These are phyloP conservation scores for Trypoxylus dichotomus DNA, from an alignment of 1,140 invertebrate genomes.

Conservation along the genomic window DNA sequence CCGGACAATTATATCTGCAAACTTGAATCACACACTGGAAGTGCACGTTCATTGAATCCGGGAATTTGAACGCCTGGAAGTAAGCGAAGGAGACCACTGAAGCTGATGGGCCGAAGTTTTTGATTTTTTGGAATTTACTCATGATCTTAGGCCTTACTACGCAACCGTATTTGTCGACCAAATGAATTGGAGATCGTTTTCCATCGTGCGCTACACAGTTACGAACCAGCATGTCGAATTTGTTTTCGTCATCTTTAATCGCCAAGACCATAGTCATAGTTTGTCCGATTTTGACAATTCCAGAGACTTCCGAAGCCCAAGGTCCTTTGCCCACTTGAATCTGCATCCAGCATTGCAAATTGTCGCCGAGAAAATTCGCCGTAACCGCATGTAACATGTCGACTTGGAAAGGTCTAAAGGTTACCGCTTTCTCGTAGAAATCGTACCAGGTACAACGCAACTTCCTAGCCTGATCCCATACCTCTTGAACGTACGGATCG, in stretches of 20 bases:
- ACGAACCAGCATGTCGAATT: constrained; percentile 92
- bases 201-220: constrained; percentile 95
- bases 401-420: constrained; percentile 91
- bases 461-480: constrained; percentile 83
- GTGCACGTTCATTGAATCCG: constrained; percentile 95
- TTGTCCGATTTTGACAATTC: constrained; percentile 93
- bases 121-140: constrained; percentile 94
- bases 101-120: constrained; percentile 91
- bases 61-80: constrained; percentile 97
- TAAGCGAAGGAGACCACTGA: constrained; percentile 93
- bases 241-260: constrained; percentile 94
- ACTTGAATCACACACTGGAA: constrained; percentile 97
- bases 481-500: constrained; percentile 92
- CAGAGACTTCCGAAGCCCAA: constrained; percentile 92
- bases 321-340: constrained; percentile 93
- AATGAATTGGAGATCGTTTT: constrained; percentile 86
- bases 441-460: constrained; percentile 92
- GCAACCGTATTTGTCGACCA: constrained; percentile 90
- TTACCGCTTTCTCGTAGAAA: constrained; percentile 92
- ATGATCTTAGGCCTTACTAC: constrained; percentile 92
- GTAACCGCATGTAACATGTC: constrained; percentile 93
- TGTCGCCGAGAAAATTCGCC: constrained; percentile 92
- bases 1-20: constrained; percentile 89
- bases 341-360: constrained; percentile 95
- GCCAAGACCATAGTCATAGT: constrained; percentile 96